Base-by-base conservation (phyloP, 1,140 invertebrate genomes). In the Caerostris extrusa region DNA sequence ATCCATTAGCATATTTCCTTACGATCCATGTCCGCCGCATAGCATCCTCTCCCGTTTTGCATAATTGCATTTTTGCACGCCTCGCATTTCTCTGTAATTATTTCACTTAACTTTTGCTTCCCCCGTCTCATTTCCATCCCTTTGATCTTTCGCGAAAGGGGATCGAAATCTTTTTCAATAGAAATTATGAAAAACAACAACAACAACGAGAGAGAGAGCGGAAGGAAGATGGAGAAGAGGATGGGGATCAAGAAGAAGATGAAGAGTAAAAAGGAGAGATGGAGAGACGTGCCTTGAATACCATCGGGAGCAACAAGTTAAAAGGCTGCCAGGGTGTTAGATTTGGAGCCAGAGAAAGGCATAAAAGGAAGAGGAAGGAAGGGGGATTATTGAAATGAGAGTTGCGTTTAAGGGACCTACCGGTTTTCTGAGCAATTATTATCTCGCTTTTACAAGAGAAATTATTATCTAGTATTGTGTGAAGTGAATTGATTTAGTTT, bases 41-140 rank as follows among this genome's bases (percentile, higher is more conserved):
- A 55, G 50, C 56, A 34, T 34, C 34, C 64, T 71, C n/a, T n/a
- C n/a, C 87, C 64, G 61, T 69, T 89, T 71, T 89, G 64, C 87
- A 89, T 89, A 89, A 89, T 89, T 89, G 87, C 71, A 56, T 50
- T 53, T 17, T 53, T 17, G n/a, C 34, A 67, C 61, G 61, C 64
- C 50, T 56, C 87, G 87, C 87, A 69, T 56, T 77, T 50, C 64
- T 12, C 50, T 10, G 64, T 89, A 89, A 89, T 89, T 89, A 89
- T 89, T 89, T 89, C 87, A 89, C 87, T 89, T 89, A 69, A 71
- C 71, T 10, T 58, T 71, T 34, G 64, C 56, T 87, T 17, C 61
- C 5, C 34, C 34, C 0, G 61, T 12, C 87, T 89, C 87, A 89
- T 89, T 89, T 89, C 17, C 87, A 89, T 89, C 87, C n/a, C 87